These are phyloP conservation scores for Pseudochirops corinnae DNA, from an alignment of 2,797 vertebrate species.

Conservation along the genomic window DNA sequence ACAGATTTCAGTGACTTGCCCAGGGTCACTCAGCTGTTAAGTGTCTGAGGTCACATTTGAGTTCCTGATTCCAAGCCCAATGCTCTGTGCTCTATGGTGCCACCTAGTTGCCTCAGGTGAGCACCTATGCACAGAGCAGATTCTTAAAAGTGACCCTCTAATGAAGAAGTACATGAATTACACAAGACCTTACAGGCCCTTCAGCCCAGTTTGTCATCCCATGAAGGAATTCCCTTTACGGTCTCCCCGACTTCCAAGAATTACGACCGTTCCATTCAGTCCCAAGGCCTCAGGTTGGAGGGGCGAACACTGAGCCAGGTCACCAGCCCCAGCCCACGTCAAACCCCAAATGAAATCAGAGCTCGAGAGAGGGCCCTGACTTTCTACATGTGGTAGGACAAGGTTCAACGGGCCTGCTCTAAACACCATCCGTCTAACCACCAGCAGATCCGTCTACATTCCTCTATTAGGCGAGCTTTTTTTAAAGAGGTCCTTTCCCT, in stretches of 20 bases:
- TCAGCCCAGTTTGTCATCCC: background rate
- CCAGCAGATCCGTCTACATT: background rate
- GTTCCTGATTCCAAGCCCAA: background rate
- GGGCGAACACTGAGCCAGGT: background rate
- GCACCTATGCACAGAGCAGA: background rate
- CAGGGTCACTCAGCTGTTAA: background rate
- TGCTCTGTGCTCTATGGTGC: background rate
- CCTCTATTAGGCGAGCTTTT: background rate
- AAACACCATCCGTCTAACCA: constrained; percentile 17
- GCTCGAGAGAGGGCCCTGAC: background rate
- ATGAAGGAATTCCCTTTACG: background rate
- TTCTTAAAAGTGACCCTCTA: background rate
- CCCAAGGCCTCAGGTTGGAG: too few relatives aligned
- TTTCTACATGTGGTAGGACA: background rate
- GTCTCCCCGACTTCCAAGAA: background rate
- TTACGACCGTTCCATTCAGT: background rate
- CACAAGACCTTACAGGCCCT: background rate
- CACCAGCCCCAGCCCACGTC: background rate
- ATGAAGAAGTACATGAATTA: background rate
- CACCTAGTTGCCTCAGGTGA: background rate
- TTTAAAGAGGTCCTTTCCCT: constrained; percentile 1
- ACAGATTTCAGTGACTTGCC: background rate
- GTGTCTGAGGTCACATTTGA: background rate
- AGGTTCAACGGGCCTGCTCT: constrained; percentile 13
- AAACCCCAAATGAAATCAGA: background rate